Evolutionary conservation across 2,797 vertebrate species (phyloP).

Genomic region (Darevskia mixta): DNA sequence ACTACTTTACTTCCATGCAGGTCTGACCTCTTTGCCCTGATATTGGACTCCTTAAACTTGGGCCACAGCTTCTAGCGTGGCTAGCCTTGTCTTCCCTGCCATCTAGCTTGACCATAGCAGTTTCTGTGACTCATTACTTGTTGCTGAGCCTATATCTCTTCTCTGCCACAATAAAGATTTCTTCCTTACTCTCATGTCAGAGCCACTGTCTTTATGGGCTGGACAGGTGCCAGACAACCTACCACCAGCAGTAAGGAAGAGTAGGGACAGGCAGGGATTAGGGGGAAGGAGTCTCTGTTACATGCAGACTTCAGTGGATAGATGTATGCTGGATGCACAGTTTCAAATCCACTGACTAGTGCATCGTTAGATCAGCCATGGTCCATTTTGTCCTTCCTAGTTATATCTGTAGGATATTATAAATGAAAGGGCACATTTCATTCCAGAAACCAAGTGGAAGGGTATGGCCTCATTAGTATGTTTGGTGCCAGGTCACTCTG

Average conservation of each 20-base stretch:
- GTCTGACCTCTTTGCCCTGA: too few species aligned
- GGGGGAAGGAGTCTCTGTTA: not conserved
- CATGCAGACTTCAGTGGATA: not conserved
- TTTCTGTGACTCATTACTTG: too few species aligned
- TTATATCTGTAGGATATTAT: accelerated
- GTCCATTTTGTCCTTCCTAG: not conserved
- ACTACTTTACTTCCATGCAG: too few species aligned
- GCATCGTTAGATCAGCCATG: not conserved
- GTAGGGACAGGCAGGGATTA: not conserved
- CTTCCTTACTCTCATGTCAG: too few species aligned
- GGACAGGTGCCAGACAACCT: too few species aligned
- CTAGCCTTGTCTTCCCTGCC: too few species aligned
- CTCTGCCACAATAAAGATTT: too few species aligned
- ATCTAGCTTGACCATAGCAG: too few species aligned
- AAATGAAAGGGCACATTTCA: accelerated
- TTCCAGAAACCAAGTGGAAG: not conserved
- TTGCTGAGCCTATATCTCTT: too few species aligned
- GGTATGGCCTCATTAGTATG: not conserved
- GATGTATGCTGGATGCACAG: not conserved
- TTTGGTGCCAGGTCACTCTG: not conserved
- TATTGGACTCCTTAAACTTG: too few species aligned
- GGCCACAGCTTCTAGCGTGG: too few species aligned
- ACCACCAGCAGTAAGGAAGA: not conserved
- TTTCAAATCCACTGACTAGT: not conserved
- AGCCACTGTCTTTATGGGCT: too few species aligned